Evolutionary conservation across 1,140 invertebrate species (phyloP), one percentile per base, ranked within the genome.

Genomic region (Temnothorax longispinosus): DNA sequence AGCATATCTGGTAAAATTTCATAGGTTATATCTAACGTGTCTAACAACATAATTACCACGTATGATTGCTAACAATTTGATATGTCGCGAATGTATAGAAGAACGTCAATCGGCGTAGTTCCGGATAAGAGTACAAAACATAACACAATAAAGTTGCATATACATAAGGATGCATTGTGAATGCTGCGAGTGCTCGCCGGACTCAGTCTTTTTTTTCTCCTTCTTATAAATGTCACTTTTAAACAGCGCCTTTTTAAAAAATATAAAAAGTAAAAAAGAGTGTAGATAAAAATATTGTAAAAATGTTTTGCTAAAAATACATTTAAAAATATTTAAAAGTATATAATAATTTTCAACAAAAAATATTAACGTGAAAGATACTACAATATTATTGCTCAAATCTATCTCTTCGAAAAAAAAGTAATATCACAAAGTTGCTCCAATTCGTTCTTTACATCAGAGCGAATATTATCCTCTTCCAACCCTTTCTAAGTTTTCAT

Each of bases 1-100:
- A 47, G 18, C 56, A 50, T 56, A 38, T 56, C 80, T 47, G 52
- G 87, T 88, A 91, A 71, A 87, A 90, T 92, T 92, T 87, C 91
- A 89, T 27, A 27, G 18, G 27, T 10, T 56, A 92, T 89, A 87
- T 90, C 87, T 87, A 86, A 86, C 72, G 27, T 7, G 21, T 47
- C 21, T 54, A 54, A 60, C 35, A 21, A 35, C 54, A 18, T 35
- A 56, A 21, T 89, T 86, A 67, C 87, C 52, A 82, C 35, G 47
- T 35, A 58, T 18, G 60, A 87, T 82, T 88, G 69, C 35, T 71
- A 62, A 60, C 32, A 13, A 81, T 69, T 41, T 41, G 60, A 52
- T 72, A 44, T 32, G 6, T 1, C 35, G 64, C 18, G 32, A 75
- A 6, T n/a, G 8, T 56, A 82, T 44, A 44, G 11, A 75, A 2